A percentile compares a stretch with the other conserved stretches of the same genome.
Conservation (phyloP, 2,888 invertebrate species). For the Drosophila prolongata region DNA sequence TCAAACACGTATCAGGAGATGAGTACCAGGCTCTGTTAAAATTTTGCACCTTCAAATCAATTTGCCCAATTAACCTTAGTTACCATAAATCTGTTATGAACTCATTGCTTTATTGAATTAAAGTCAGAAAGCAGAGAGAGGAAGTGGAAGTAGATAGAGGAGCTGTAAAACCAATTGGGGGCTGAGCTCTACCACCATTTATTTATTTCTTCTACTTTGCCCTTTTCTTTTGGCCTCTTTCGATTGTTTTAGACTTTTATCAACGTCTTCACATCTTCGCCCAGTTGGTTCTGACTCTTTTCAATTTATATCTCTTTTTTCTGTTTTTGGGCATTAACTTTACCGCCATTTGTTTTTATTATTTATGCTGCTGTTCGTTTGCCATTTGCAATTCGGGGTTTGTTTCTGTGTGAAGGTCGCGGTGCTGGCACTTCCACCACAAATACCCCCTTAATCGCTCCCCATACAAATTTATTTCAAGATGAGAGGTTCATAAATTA, state of each 20-base stretch:
- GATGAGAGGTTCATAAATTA: slow-evolving; percentile 7
- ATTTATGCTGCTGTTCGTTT: slow-evolving; percentile 4
- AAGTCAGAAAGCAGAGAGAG: neutral
- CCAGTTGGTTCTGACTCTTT: slow-evolving; percentile 4
- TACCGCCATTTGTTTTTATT: neutral
- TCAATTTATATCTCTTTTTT: slow-evolving; percentile 36
- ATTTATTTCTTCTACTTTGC: neutral
- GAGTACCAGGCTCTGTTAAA: slow-evolving; percentile 1
- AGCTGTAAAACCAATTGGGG: neutral
- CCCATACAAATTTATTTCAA: neutral
- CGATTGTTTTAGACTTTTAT: slow-evolving; percentile 25
- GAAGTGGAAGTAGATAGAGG: neutral
- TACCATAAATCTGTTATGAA: slow-evolving; percentile 57
- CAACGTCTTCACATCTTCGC: slow-evolving; percentile 13
- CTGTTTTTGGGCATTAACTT: neutral
- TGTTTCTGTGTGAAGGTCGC: slow-evolving; percentile 4
- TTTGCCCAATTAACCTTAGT: slow-evolving; percentile 59
- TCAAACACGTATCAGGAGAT: neutral
- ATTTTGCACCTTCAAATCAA: slow-evolving; percentile 36
- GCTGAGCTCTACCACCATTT: neutral
- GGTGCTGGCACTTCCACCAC: neutral
- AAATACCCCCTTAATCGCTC: neutral
- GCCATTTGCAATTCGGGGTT: slow-evolving; percentile 2
- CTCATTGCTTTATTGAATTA: slow-evolving; percentile 20
- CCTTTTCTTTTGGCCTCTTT: slow-evolving; percentile 23